phyloP scores from a whole-genome alignment of 1,140 invertebrate species.

The Drosophila cardini region DNA sequence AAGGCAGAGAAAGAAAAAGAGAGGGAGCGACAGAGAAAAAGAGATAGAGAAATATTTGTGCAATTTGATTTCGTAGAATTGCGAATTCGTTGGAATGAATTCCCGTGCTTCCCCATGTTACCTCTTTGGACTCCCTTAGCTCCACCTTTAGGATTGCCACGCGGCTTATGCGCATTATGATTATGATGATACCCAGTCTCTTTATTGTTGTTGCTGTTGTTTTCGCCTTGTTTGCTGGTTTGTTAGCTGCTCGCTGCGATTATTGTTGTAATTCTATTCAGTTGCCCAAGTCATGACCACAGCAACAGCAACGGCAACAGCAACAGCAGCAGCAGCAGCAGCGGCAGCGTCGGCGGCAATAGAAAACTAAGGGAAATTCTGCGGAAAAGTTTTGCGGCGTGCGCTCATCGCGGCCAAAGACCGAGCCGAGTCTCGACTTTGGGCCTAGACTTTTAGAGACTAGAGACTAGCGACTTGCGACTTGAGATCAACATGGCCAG shows the following conservation, averaged over 20 bases:
- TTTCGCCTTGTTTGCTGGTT: constrained; percentile 82
- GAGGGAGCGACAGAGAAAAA: constrained; percentile 45
- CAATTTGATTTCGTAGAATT: constrained; percentile 84
- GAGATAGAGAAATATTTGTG: constrained; percentile 78
- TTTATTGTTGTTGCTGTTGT: constrained; percentile 42
- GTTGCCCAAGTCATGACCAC: constrained; percentile 75
- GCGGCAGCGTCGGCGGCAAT: constrained; percentile 16
- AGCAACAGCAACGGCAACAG: constrained; percentile 1
- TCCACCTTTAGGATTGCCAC: constrained; percentile 25
- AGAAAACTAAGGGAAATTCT: constrained; percentile 74
- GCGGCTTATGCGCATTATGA: constrained; percentile 81
- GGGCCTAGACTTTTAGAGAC: neutral
- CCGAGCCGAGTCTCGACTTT: constrained; percentile 19
- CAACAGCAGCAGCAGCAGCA: neutral
- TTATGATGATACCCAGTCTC: constrained; percentile 72
- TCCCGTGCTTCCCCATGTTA: constrained; percentile 38
- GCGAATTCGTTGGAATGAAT: constrained; percentile 83
- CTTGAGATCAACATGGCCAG: constrained; percentile 78
- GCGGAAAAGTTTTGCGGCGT: constrained; percentile 69
- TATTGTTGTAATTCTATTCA: constrained; percentile 81
- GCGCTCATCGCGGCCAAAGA: constrained; percentile 15
- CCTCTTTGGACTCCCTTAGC: neutral
- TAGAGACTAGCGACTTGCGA: constrained; percentile 5
- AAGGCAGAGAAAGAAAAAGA: constrained; percentile 45
- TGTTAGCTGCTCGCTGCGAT: constrained; percentile 77